Percentiles rank a stretch among this genome's conserved stretches.
Conservation (phyloP, 2,797 vertebrate species). For the Malacoctenus gilli region DNA sequence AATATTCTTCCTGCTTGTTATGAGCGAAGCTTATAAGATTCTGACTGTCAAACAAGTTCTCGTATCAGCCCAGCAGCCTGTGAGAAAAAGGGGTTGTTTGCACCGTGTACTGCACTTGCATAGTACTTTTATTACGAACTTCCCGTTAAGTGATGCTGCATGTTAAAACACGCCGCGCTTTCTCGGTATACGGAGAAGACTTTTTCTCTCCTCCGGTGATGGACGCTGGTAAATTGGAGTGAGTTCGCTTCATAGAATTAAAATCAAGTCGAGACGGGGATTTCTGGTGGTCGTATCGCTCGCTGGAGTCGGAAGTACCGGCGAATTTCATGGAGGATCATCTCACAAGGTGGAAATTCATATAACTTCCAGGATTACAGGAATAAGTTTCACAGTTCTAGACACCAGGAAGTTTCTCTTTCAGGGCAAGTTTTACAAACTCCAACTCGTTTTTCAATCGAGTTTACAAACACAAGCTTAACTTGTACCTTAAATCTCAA, state of each 20-base stretch:
- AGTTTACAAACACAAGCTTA: too few relatives aligned
- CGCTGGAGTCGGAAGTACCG: constrained; percentile 17
- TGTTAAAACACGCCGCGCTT: background rate
- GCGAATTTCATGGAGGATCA: constrained; percentile 19
- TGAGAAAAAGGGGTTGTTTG: constrained; percentile 15
- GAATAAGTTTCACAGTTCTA: constrained; percentile 18
- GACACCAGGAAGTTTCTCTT: too few relatives aligned
- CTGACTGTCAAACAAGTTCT: too few relatives aligned
- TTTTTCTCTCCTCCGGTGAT: constrained; percentile 1
- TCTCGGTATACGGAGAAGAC: background rate
- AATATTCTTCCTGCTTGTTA: too few relatives aligned
- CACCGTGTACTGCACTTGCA: constrained; percentile 1
- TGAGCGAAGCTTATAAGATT: too few relatives aligned
- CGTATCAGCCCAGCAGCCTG: too few relatives aligned
- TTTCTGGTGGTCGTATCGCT: constrained; percentile 36
- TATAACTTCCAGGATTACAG: constrained; percentile 32
- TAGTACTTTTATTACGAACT: constrained; percentile 7
- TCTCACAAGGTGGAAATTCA: constrained; percentile 23
- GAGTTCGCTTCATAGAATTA: constrained; percentile 22
- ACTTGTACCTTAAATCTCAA: too few relatives aligned
- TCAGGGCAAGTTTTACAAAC: too few relatives aligned
- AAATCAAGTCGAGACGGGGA: constrained; percentile 23
- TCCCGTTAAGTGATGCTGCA: background rate
- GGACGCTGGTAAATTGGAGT: constrained; percentile 3
- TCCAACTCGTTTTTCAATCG: too few relatives aligned